Conservation (phyloP, 2,113 vertebrate genomes). For the Salvelinus alpinus region DNA sequence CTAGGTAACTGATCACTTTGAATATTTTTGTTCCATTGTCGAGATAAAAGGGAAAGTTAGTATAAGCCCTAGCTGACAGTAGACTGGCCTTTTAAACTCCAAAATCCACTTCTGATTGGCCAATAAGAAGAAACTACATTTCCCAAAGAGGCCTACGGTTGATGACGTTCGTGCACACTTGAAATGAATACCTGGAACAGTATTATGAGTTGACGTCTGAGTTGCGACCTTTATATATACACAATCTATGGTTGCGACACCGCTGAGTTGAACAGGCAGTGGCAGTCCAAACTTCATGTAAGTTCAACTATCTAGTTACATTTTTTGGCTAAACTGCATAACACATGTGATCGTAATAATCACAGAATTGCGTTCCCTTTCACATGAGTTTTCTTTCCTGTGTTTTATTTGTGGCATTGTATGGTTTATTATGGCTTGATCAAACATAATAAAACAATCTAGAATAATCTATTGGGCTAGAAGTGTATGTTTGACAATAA, state of each 20-base stretch:
- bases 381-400: neutral
- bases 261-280: neutral
- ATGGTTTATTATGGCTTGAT: neutral
- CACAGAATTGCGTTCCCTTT: neutral
- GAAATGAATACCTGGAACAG: neutral
- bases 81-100: too few species aligned
- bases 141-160: too few species aligned
- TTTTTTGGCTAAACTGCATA: neutral
- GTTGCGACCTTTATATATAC: too few species aligned
- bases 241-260: neutral
- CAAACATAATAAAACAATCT: neutral
- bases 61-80: too few species aligned
- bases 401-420: neutral
- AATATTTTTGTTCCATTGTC: too few species aligned
- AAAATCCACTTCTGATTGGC: too few species aligned
- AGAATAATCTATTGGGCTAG: too few species aligned
- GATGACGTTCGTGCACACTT: too few species aligned
- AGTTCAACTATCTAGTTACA: conserved; percentile 14
- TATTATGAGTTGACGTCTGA: neutral
- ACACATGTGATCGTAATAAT: neutral
- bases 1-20: too few species aligned
- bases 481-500: too few species aligned
- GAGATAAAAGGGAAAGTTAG: too few species aligned
- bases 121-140: too few species aligned
- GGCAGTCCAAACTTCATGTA: conserved; percentile 22